Base-by-base conservation (phyloP, 1,140 invertebrate species). In the Caenorhabditis briggsae region DNA sequence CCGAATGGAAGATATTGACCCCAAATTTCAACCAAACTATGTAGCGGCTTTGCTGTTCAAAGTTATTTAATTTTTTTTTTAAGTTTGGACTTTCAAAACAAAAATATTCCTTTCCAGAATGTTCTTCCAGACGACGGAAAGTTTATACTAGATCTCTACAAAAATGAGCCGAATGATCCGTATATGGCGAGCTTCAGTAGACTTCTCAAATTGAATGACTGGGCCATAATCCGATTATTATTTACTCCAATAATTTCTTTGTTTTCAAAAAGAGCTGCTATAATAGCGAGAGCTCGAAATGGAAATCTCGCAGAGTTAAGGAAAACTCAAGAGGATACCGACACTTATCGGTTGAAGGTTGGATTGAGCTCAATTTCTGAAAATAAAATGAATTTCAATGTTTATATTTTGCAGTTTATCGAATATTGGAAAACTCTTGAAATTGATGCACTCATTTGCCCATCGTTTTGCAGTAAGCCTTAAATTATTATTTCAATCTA, bases 401-500 rank as follows among this genome's bases (percentile, higher is more conserved):
- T 20, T 3, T n/a, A 18, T 46, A 18, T 11, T 43, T 89, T 87
- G 85, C 86, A 91, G 89, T 90, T 91, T 61, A 85, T 85, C 41
- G 85, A 90, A 23, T 85, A 78, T 48, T 92, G 90, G 91, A 83
- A 87, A n/a, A 89, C 87, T n/a, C 11, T 85, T 5, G 70, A 88
- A n/a, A 43, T 91, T 9, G 91, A 91, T 84, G 91, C 89, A 1
- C 64, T 91, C 2, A 89, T 91, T 53, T 90, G 90, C 65, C 91
- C 91, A n/a, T 61, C 91, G n/a, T 91, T 91, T 33, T 23, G 65
- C n/a, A 64, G 86, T 87, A 5, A 55, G 50, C 25, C 16, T 64
- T 46, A 2, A 64, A 41, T 83, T 48, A 14, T 83, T 83, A 11
- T 50, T 25, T 6, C 33, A 83, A n/a, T n/a, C 2, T 33, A 8